Conservation (phyloP, 1,140 invertebrate species). For the Contarinia nasturtii region DNA sequence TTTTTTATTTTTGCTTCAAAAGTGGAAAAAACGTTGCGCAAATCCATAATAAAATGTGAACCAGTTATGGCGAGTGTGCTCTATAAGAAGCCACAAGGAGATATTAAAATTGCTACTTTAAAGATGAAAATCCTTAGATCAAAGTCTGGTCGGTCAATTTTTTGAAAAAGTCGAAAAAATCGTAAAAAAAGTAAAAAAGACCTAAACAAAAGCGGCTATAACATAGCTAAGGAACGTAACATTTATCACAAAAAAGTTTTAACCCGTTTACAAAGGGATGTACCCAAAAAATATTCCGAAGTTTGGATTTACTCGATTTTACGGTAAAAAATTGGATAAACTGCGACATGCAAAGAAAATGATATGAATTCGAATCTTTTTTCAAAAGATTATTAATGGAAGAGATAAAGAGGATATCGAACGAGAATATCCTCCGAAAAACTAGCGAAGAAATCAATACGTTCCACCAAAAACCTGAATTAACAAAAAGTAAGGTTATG, state of each 20-base stretch:
- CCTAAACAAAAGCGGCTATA: neutral
- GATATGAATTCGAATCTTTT: conserved; percentile 10
- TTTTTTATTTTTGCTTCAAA: neutral
- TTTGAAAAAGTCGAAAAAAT: neutral
- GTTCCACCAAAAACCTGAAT: conserved; percentile 6
- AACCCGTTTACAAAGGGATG: conserved; percentile 8
- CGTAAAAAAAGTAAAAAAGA: neutral
- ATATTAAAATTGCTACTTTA: neutral
- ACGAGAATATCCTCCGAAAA: conserved; percentile 11
- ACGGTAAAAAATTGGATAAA: conserved; percentile 2
- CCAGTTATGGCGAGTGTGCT: neutral
- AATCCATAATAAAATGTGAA: neutral
- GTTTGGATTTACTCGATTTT: conserved; percentile 7
- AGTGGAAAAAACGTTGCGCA: neutral
- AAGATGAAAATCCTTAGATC: neutral
- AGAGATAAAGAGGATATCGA: conserved; percentile 10
- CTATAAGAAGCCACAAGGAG: neutral
- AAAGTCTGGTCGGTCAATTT: neutral
- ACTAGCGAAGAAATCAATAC: neutral
- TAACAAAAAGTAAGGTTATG: conserved; percentile 6
- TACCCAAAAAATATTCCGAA: conserved; percentile 4
- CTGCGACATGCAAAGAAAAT: conserved; percentile 2
- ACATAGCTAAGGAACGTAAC: neutral
- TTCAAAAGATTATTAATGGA: conserved; percentile 10
- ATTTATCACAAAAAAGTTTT: conserved; percentile 6